Conservation (phyloP, 2,113 vertebrate genomes). For the Lamprotornis superbus region DNA sequence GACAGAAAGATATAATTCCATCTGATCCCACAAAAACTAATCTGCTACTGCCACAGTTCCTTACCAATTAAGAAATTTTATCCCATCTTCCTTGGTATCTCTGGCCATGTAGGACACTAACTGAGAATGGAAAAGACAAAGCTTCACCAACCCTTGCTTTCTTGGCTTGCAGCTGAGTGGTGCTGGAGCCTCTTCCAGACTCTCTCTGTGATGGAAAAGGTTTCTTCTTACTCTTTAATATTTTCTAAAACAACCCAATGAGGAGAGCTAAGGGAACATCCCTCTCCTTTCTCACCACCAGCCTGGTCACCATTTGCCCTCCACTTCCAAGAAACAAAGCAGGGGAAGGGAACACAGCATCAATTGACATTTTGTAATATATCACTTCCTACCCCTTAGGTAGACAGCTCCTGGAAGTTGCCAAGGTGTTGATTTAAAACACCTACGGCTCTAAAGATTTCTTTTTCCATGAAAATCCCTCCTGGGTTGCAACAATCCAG, state of each 20-base stretch:
- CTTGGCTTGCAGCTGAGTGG: neutral
- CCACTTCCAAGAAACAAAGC: neutral
- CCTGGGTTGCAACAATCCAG: neutral
- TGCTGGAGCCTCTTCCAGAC: neutral
- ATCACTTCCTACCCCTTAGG: neutral
- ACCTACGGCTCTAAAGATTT: neutral
- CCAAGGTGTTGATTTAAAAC: neutral
- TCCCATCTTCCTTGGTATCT: neutral
- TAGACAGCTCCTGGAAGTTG: neutral
- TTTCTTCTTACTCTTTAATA: neutral
- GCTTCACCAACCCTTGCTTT: neutral
- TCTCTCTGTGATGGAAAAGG: neutral
- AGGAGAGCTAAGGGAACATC: neutral
- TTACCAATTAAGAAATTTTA: neutral
- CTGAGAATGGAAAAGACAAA: neutral
- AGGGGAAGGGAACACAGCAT: accelerated
- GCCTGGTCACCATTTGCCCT: neutral
- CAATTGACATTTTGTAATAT: neutral
- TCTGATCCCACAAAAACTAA: neutral
- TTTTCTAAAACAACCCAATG: neutral
- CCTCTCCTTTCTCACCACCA: neutral
- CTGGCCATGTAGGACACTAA: neutral
- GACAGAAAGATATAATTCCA: neutral
- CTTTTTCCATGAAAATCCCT: neutral
- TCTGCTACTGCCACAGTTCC: neutral